These are phyloP conservation scores for Abramis brama DNA, from an alignment of 2,113 vertebrate species.

Conservation along the genomic window DNA sequence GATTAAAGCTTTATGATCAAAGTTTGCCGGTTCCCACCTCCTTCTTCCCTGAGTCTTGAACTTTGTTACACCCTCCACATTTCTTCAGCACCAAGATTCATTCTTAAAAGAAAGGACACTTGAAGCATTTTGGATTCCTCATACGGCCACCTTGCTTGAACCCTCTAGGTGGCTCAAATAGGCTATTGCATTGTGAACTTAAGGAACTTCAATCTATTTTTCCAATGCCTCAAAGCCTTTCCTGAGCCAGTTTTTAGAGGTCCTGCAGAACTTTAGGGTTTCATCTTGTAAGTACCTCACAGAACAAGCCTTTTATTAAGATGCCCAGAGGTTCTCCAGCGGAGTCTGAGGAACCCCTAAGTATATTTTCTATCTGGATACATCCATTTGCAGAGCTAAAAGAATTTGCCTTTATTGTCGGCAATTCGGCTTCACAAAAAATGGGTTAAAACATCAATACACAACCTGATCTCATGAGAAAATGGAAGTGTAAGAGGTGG, in stretches of 20 bases:
- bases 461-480: not conserved
- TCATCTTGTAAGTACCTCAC: not conserved
- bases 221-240: not conserved
- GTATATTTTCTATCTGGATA: not conserved
- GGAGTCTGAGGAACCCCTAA: no score
- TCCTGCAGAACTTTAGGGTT: not conserved
- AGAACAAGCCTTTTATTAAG: not conserved
- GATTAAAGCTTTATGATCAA: no score
- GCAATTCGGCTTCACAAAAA: not conserved
- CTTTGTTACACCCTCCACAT: not conserved
- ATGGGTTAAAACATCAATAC: not conserved
- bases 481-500: no score
- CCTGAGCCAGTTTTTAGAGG: not conserved
- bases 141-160: not conserved
- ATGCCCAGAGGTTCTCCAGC: not conserved
- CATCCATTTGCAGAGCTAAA: not conserved
- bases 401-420: not conserved
- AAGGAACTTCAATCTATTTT: not conserved
- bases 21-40: no score
- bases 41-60: no score
- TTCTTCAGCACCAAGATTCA: not conserved
- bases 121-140: not conserved
- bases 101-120: not conserved
- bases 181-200: not conserved
- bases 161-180: not conserved